Percentiles rank a stretch among this genome's conserved stretches.
phyloP scores from a whole-genome alignment of 2,888 invertebrate genomes.

The Trissoscelio sp. region DNA sequence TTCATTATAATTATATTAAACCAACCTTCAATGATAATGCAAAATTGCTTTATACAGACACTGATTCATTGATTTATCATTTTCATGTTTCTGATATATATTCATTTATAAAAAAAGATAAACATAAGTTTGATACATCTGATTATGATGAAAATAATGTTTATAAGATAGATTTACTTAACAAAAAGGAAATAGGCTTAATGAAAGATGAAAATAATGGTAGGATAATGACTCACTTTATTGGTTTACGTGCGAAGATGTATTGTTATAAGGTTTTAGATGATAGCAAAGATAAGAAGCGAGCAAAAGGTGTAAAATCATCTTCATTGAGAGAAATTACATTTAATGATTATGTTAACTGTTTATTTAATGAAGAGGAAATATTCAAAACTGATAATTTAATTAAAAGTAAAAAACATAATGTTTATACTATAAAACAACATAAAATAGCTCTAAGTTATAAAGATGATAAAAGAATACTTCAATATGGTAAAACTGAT shows the following conservation, averaged over 20 bases:
- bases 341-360: slow-evolving; percentile 2
- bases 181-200: not conserved
- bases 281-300: not conserved
- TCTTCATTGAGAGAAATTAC: not conserved
- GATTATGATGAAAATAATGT: not conserved
- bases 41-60: too few species aligned
- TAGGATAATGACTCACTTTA: slow-evolving; percentile 7
- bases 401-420: not conserved
- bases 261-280: slow-evolving; percentile 1
- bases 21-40: too few species aligned
- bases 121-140: too few species aligned
- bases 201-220: slow-evolving; percentile 16
- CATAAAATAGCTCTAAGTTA: not conserved
- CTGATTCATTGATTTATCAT: too few species aligned
- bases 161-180: not conserved
- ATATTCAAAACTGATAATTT: too few species aligned
- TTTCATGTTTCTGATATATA: too few species aligned
- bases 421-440: too few species aligned
- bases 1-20: too few species aligned
- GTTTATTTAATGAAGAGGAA: not conserved
- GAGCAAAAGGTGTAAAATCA: slow-evolving; percentile 1
- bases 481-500: too few species aligned
- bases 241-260: not conserved
- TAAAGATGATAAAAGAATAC: not conserved
- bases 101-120: too few species aligned